Evolutionary conservation across 2,888 invertebrate genomes (phyloP).

Genomic region (Dexiosoma caninum): DNA sequence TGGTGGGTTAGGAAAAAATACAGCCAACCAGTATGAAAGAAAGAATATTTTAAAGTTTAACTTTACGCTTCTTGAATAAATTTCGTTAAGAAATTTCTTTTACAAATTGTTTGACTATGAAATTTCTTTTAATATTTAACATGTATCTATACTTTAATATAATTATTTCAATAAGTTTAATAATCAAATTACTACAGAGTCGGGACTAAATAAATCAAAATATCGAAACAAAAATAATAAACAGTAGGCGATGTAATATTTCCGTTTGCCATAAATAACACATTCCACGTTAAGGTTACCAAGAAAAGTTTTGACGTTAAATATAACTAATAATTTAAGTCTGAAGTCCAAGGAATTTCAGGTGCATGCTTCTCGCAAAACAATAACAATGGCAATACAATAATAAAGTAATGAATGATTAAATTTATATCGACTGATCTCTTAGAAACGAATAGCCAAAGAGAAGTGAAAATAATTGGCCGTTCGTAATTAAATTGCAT

Average conservation of each 20-base stretch:
- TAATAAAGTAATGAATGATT: background rate
- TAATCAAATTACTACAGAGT: background rate
- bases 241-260: background rate
- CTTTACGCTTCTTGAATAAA: too few species aligned
- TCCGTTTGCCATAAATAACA: conserved; percentile 11
- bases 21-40: too few species aligned
- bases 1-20: too few species aligned
- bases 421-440: background rate
- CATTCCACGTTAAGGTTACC: background rate
- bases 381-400: background rate
- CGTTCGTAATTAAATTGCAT: conserved; percentile 1
- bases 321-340: conserved; percentile 22
- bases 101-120: too few species aligned
- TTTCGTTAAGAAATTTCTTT: too few species aligned
- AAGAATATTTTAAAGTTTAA: too few species aligned
- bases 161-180: too few species aligned
- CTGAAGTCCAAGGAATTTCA: conserved; percentile 15
- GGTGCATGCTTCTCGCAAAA: background rate
- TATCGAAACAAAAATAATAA: background rate
- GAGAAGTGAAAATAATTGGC: background rate
- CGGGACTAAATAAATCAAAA: background rate
- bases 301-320: background rate
- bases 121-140: too few species aligned
- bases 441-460: background rate
- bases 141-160: too few species aligned